A percentile compares a stretch with the other conserved stretches of the same genome.
These are phyloP conservation scores for Cephalotes varians DNA, from an alignment of 2,888 invertebrate genomes.

Conservation along the genomic window DNA sequence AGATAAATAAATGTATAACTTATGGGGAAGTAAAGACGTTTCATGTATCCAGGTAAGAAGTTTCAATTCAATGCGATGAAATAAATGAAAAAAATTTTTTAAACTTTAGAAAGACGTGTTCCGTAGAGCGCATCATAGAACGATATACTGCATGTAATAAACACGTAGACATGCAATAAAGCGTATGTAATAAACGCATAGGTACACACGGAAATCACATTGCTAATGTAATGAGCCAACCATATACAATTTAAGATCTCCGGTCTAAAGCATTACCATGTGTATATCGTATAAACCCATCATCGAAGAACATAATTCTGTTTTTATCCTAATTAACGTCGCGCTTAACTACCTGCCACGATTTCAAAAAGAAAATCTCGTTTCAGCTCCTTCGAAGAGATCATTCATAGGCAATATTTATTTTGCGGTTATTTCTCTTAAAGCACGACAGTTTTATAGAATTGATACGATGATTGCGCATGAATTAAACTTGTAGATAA, in stretches of 20 bases:
- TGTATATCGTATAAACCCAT: slow-evolving; percentile 40
- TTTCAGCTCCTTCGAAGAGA: neutral
- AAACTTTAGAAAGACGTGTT: neutral
- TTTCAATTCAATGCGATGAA: neutral
- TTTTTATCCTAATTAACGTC: slow-evolving; percentile 48
- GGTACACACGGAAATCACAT: slow-evolving; percentile 39
- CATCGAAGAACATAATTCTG: slow-evolving; percentile 45
- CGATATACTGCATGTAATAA: slow-evolving; percentile 31
- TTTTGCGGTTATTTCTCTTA: neutral
- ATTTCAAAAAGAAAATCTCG: slow-evolving; percentile 13
- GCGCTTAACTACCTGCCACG: slow-evolving; percentile 30
- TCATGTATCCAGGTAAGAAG: neutral
- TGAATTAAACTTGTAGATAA: slow-evolving; percentile 21
- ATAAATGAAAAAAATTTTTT: neutral
- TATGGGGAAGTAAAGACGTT: neutral
- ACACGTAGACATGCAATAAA: slow-evolving; percentile 20
- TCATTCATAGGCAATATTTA: slow-evolving; percentile 8
- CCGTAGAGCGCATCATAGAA: neutral
- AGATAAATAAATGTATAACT: neutral
- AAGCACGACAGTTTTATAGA: neutral
- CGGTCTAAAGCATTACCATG: slow-evolving; percentile 17
- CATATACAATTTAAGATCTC: slow-evolving; percentile 42
- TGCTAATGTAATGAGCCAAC: slow-evolving; percentile 44
- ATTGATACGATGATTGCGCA: slow-evolving; percentile 1
- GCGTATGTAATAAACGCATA: neutral